Base-by-base conservation (phyloP, 2,888 invertebrate genomes). In the Eupeodes luniger region DNA sequence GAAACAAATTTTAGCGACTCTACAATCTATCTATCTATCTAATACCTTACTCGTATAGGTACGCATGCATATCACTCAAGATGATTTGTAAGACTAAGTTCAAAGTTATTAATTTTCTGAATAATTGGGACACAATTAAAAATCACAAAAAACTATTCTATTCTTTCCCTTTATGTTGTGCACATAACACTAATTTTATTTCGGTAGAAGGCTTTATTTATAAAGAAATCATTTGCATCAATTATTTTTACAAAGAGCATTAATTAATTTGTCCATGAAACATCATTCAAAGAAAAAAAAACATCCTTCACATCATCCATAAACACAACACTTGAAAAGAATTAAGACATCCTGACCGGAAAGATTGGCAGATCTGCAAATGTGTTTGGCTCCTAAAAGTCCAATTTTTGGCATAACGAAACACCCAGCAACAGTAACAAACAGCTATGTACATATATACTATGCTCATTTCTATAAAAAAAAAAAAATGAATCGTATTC, bases 271-370 rank as follows among this genome's bases (percentile, higher is more conserved):
- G 27, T 27, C 27, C n/a, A 47, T 2, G 2, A 36, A 59, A 27
- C 27, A 27, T 3, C 6, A 12, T 5, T 5, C 34, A 44, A 1
- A 49, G 49, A 67, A 34, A 14, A 51, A n/a, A 40, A 34, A 9
- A 27, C 34, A 51, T 85, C 36, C 5, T 11, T 67, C 59, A 81
- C 61, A 74, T 11, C 53, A 53, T 47, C 49, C 70, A 81, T 85
- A 76, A 81, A 66, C 77, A 66, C 76, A 72, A 27, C 66, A 76
- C 77, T 81, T 85, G 72, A 61, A 81, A 77, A 81, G 81, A 85
- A 85, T 85, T 81, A 85, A 67, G n/a, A n/a, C 36, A 67, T 67
- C 66, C 59, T 16, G 57, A 2, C 72, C 53, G 47, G 12, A 14
- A 12, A 19, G 14, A 59, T 59, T n/a, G 12, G 4, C 10, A n/a